Percentiles rank a stretch among this genome's conserved stretches.
Evolutionary conservation across 2,113 vertebrate species (phyloP).

Genomic region (Drymodes brunneopygia): DNA sequence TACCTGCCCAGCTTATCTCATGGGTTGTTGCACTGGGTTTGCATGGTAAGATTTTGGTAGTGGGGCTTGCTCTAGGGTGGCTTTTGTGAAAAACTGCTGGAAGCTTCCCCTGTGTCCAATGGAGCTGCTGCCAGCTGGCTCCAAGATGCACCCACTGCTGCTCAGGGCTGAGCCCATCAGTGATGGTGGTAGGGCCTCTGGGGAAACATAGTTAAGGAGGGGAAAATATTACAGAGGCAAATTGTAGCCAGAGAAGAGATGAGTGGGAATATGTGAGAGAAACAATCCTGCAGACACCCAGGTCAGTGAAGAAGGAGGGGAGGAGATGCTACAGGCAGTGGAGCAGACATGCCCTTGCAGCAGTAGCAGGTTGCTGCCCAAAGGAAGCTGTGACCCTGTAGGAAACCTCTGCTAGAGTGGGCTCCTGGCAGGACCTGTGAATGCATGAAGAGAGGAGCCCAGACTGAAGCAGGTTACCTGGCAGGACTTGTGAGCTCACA

Average conservation of each 20-base stretch:
- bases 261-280: background rate
- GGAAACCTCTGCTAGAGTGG: background rate
- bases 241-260: background rate
- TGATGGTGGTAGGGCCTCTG: rapidly evolving
- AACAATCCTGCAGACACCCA: background rate
- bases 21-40: background rate
- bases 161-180: background rate
- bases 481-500: background rate
- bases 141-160: background rate
- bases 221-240: background rate
- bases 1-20: background rate
- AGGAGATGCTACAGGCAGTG: background rate
- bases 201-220: background rate
- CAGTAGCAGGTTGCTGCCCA: background rate
- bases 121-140: background rate
- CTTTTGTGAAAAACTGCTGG: background rate
- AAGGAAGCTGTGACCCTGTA: background rate
- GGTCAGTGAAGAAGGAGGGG: background rate
- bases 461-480: background rate
- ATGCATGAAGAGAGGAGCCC: background rate
- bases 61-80: background rate
- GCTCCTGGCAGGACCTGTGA: background rate
- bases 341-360: background rate
- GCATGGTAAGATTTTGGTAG: background rate
- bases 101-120: background rate